A percentile compares a stretch with the other conserved stretches of the same genome.
Evolutionary conservation across 2,797 vertebrate species (phyloP).

Genomic region (Petrocephalus schoutedeni): DNA sequence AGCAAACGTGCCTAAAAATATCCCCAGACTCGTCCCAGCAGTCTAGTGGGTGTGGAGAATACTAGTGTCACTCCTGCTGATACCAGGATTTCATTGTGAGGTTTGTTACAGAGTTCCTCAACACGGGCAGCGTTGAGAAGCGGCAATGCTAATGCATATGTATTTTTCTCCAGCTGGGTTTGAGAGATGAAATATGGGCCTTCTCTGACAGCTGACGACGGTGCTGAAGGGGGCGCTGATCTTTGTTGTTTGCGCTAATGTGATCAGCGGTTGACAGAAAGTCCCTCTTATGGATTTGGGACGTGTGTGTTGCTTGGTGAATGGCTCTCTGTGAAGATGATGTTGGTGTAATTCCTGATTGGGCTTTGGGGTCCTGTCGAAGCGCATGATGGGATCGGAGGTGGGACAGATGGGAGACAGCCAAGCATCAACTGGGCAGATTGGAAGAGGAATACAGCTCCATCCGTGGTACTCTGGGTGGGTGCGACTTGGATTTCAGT

Average conservation of each 20-base stretch:
- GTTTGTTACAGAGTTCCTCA: neutral
- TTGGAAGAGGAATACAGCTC: neutral
- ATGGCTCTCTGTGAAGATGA: neutral
- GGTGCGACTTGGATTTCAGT: neutral
- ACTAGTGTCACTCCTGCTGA: neutral
- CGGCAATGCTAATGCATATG: neutral
- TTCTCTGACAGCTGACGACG: neutral
- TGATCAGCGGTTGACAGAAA: neutral
- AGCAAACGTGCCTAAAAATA: slow-evolving; percentile 16
- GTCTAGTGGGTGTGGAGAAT: neutral
- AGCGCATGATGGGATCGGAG: neutral
- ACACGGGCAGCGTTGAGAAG: neutral
- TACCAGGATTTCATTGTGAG: neutral
- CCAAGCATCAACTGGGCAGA: neutral
- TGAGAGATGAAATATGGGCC: neutral
- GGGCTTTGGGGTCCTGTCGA: neutral
- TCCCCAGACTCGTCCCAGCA: neutral
- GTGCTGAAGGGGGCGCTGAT: neutral
- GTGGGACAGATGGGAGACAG: neutral
- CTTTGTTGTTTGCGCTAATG: neutral
- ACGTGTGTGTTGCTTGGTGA: neutral
- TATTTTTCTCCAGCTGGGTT: neutral
- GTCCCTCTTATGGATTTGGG: neutral
- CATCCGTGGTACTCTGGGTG: neutral
- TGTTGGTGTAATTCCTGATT: neutral